Conservation (phyloP, 2,797 vertebrate genomes). For the Catamblyrhynchus diadema region DNA sequence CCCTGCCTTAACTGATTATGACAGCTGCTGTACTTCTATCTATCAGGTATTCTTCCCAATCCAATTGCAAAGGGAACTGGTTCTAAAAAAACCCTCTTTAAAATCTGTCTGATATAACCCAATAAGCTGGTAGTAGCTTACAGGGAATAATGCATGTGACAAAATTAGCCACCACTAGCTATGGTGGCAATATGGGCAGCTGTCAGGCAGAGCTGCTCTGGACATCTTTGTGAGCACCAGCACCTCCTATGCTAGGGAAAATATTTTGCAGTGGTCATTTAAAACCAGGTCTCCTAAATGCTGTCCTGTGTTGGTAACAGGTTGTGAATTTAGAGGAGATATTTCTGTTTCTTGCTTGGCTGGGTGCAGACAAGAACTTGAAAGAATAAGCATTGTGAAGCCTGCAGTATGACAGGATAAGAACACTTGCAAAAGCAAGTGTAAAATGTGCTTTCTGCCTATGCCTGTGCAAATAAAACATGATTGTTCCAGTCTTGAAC, state of each 20-base stretch:
- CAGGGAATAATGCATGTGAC: neutral
- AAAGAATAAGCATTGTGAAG: neutral
- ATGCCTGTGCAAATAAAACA: neutral
- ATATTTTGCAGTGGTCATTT: neutral
- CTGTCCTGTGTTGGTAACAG: neutral
- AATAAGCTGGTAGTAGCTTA: neutral
- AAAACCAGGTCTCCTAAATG: neutral
- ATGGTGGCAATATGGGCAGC: neutral
- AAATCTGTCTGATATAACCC: neutral
- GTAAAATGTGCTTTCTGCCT: neutral
- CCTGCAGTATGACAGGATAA: neutral
- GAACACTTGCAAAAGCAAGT: neutral
- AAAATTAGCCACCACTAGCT: neutral
- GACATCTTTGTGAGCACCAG: neutral
- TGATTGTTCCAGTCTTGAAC: neutral
- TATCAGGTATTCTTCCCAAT: neutral
- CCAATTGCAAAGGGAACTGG: neutral
- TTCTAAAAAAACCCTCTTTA: neutral
- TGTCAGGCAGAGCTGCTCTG: neutral
- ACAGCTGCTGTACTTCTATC: neutral
- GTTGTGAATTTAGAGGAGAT: neutral
- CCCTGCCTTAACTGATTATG: neutral
- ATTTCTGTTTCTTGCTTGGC: neutral
- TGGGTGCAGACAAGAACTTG: neutral
- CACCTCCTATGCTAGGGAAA: neutral